A percentile compares a stretch with the other conserved stretches of the same genome.
Evolutionary conservation across 2,797 vertebrate genomes (phyloP).

Genomic region (Acanthurus tractus): DNA sequence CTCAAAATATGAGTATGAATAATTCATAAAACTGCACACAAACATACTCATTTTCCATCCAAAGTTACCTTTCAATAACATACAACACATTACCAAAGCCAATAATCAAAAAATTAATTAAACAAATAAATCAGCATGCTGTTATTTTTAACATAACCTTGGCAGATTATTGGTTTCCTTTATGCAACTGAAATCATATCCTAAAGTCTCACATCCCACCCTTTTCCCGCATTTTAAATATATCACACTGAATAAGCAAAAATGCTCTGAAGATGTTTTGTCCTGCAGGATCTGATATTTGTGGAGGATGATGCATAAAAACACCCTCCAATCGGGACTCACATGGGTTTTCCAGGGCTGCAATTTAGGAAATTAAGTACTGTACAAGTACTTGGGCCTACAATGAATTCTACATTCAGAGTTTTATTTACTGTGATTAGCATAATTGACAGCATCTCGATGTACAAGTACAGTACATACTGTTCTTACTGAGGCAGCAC

Average conservation of each 20-base stretch:
- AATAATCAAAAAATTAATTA: no score
- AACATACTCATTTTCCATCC: conserved; percentile 6
- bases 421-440: background rate
- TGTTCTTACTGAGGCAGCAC: background rate
- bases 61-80: background rate
- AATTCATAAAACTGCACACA: conserved; percentile 34
- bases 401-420: background rate
- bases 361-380: conserved; percentile 17
- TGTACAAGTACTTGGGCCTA: background rate
- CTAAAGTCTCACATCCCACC: background rate
- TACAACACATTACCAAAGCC: no score
- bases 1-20: conserved; percentile 51
- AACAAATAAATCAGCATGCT: background rate
- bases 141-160: background rate
- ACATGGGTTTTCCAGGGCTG: conserved; percentile 8
- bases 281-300: conserved; percentile 18
- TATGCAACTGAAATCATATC: background rate
- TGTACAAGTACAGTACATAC: background rate
- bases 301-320: conserved; percentile 12
- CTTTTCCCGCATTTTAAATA: background rate
- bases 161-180: background rate
- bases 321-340: conserved; percentile 12
- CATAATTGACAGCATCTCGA: background rate
- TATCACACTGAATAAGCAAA: background rate
- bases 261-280: background rate